Conservation (phyloP, 2,113 vertebrate genomes). For the Esox niger region DNA sequence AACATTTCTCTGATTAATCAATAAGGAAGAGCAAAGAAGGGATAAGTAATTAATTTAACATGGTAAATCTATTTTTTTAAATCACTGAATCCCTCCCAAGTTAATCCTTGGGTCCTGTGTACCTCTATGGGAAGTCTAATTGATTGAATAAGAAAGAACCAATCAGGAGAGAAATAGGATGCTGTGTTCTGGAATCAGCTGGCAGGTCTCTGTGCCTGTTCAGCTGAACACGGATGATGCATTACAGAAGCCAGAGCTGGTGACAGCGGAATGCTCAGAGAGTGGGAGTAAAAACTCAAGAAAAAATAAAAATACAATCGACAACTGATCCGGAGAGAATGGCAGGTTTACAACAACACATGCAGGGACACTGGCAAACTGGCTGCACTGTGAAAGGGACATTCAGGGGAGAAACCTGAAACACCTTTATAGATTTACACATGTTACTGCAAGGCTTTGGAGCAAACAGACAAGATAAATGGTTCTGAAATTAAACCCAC, state of each 20-base stretch:
- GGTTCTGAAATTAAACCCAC: constrained; percentile 23
- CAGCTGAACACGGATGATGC: constrained; percentile 43
- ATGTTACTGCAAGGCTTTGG: not conserved
- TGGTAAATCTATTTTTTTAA: constrained; percentile 34
- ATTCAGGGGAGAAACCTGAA: too few relatives aligned
- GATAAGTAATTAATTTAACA: constrained; percentile 30
- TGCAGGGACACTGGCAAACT: not conserved
- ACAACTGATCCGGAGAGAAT: constrained; percentile 15
- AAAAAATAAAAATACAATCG: constrained; percentile 22
- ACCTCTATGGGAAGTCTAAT: not conserved
- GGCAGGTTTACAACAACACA: constrained; percentile 8
- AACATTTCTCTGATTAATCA: constrained; percentile 14
- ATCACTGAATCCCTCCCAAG: constrained; percentile 2
- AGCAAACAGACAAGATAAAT: constrained; percentile 7
- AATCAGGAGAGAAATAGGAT: constrained; percentile 13
- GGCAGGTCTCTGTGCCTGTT: constrained; percentile 35
- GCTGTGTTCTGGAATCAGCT: constrained; percentile 35
- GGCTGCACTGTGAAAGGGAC: not conserved
- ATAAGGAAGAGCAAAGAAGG: constrained; percentile 22
- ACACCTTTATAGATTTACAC: too few relatives aligned
- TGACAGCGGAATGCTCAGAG: constrained; percentile 35
- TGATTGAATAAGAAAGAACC: constrained; percentile 5
- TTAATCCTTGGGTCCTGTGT: not conserved
- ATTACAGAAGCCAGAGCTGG: constrained; percentile 20
- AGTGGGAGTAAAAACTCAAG: constrained; percentile 2